Evolutionary conservation across 2,888 invertebrate genomes (phyloP).

Genomic region (Leptinotarsa rubiginosa): DNA sequence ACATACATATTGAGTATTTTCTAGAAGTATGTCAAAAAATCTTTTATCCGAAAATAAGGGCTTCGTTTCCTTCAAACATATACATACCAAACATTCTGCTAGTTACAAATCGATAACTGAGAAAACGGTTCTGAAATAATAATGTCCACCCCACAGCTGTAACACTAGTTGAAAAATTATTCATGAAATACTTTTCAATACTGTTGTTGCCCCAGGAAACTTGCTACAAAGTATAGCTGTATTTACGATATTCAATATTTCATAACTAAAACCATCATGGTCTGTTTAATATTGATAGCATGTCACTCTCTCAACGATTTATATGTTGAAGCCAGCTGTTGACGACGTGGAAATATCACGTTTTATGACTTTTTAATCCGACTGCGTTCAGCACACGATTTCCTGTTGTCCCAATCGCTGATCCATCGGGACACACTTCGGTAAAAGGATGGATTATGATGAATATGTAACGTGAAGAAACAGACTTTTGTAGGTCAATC

Average conservation of each 20-base stretch:
- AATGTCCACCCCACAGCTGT: too few species aligned
- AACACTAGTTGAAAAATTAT: too few species aligned
- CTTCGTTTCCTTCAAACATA: too few species aligned
- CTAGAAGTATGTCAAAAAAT: too few species aligned
- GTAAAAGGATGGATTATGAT: neutral
- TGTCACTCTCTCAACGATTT: constrained; percentile 23
- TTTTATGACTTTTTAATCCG: constrained; percentile 53
- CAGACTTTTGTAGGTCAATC: neutral
- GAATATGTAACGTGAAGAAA: neutral
- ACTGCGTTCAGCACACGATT: constrained; percentile 44
- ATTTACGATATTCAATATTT: constrained; percentile 2
- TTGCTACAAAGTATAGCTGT: neutral
- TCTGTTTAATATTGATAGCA: constrained; percentile 17
- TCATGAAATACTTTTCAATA: too few species aligned
- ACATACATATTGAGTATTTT: too few species aligned
- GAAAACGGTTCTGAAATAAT: too few species aligned
- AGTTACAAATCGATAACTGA: too few species aligned
- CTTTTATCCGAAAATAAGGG: too few species aligned
- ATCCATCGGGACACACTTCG: constrained; percentile 17
- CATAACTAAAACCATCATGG: constrained; percentile 7
- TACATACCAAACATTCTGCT: too few species aligned
- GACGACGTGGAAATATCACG: constrained; percentile 47
- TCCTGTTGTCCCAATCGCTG: constrained; percentile 42
- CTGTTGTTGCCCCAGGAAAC: neutral
- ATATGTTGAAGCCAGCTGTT: constrained; percentile 50